Evolutionary conservation across 2,113 vertebrate genomes (phyloP), one percentile per base, ranked within the genome.

Genomic region (Daubentonia madagascariensis): DNA sequence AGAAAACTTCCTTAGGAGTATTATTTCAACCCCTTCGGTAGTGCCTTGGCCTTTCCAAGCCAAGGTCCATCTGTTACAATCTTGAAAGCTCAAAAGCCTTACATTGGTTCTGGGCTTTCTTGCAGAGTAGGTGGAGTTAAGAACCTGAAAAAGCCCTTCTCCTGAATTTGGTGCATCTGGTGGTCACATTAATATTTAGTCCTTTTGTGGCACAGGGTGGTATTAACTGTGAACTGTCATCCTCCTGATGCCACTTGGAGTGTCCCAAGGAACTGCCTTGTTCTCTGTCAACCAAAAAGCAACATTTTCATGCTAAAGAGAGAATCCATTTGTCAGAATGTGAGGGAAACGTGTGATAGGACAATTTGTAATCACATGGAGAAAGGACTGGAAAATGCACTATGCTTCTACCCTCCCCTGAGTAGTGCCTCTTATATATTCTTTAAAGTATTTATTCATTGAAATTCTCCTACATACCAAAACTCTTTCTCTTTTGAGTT

Each of bases 401-500:
- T 8, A 0, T n/a, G 5, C 14, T 73, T 70, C 22, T 2, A 37
- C 20, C 11, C 6, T 50, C 87, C 91, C 70, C 65, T 65, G 80
- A 89, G 40, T 37, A 57, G 20, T 92, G 25, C 94, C 96, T 97
- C 97, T 96, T 25, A 81, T 14, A 37, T 94, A 87, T 79, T 50
- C 97, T 89, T 94, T 95, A 85, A 68, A 96, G 35, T 96, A 92
- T 93, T 88, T 97, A 40, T 96, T 97, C 91, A 81, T 92, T 89
- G 52, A 89, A 92, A 28, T n/a, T 95, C 9, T 0, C 85, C 85
- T 89, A 79, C 75, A 83, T 91, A 76, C 70, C 59, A 35, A 28
- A 89, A 67, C 57, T 16, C 35, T 32, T 54, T 73, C 32, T 48
- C 59, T 83, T 67, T 32, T 78, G 54, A 87, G 59, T 86, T 25